Evolutionary conservation across 2,797 vertebrate genomes (phyloP).

Genomic region (Aotus griseimembra): DNA sequence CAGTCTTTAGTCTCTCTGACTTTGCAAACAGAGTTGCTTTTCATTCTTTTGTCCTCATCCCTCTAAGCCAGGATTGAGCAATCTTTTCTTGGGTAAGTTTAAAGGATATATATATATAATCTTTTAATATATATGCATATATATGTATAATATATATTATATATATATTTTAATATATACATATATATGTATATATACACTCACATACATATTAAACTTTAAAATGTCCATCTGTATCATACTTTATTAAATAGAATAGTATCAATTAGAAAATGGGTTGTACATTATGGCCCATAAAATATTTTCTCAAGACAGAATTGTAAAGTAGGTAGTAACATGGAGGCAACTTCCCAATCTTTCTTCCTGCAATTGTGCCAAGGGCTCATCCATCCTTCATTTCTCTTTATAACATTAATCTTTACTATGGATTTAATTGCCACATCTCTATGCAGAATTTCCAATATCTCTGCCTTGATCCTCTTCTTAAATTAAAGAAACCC

Average conservation of each 20-base stretch:
- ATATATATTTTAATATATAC: too few species aligned
- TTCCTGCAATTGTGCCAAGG: background rate
- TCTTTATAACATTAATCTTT: background rate
- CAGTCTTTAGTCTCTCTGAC: background rate
- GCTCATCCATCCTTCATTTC: background rate
- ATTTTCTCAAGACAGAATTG: background rate
- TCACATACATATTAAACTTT: background rate
- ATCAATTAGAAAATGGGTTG: background rate
- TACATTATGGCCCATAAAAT: background rate
- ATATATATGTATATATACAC: too few species aligned
- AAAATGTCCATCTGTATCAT: conserved; percentile 19
- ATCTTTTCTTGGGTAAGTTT: background rate
- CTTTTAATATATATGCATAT: too few species aligned
- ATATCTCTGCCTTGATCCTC: background rate
- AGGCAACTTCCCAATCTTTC: background rate
- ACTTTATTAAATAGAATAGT: background rate
- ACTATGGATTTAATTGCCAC: background rate
- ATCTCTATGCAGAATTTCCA: background rate
- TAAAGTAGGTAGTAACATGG: background rate
- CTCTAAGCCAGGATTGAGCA: background rate
- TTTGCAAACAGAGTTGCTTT: background rate
- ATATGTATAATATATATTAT: too few species aligned
- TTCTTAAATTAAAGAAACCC: background rate
- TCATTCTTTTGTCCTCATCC: background rate
- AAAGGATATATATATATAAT: background rate